Base-by-base conservation (phyloP, 1,140 invertebrate species). In the Apis mellifera region DNA sequence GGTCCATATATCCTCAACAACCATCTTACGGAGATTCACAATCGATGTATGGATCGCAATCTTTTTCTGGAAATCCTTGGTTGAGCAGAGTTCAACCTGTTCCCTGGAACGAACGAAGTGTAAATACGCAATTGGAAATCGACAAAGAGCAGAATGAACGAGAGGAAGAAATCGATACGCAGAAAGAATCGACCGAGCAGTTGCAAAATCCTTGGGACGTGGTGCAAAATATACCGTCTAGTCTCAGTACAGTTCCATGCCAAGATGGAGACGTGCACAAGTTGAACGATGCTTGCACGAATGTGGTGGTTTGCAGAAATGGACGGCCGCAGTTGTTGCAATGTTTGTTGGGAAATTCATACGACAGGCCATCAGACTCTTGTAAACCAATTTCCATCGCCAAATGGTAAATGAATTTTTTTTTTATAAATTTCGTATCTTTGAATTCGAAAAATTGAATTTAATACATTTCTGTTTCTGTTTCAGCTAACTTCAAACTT, bases 251-350 rank as follows among this genome's bases (percentile, higher is more conserved):
- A 0, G 21, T 65, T 1, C 90, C 90, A 0, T 94, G 93, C 72
- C 82, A 90, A 11, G 86, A 92, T 52, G 92, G 90, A 13, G 87
- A 88, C 5, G 55, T 93, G 4, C 89, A 92, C 65, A 90, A 87
- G 50, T 85, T 94, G 9, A 91, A 90, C 64, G 87, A 92, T 2
- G 55, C 83, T 15, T 94, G 93, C 62, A 90, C 90, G 1, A 91
- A 85, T 48, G 92, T 94, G 12, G 85, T 93, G 7, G 88, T 93
- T 21, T 94, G 93, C 32, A 90, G 91, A 23, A 87, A 88, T 48
- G 83, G 80, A 9, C 77, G 82, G 52, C 91, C 91, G 9, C 87
- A 92, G 57, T 70, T 93, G 48, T 82, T 93, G 11, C 85, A 90
- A 17, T 94, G 93, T 81, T 82, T 88, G 19, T 48, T 82, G 23